Percentiles rank a stretch among this genome's conserved stretches.
Conservation (phyloP, 2,797 vertebrate genomes). For the Artibeus lituratus region DNA sequence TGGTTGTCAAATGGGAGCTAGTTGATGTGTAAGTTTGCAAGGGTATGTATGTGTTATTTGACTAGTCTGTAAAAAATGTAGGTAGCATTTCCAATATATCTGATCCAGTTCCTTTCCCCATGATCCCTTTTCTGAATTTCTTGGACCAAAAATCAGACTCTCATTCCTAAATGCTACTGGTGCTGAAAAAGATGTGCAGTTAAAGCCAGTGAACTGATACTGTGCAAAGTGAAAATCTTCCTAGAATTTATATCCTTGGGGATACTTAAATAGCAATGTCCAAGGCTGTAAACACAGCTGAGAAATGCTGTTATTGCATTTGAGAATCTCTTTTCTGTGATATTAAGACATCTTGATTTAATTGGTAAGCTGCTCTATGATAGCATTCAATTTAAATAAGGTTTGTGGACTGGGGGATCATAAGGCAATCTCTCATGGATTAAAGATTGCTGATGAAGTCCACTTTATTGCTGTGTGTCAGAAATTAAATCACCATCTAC, state of each 20-base stretch:
- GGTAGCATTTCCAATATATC: not conserved
- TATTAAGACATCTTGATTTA: conserved; percentile 74
- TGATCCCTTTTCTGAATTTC: not conserved
- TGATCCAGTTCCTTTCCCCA: not conserved
- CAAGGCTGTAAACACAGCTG: conserved; percentile 65
- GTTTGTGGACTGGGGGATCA: conserved; percentile 58
- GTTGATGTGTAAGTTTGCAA: not conserved
- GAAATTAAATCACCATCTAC: conserved; percentile 62
- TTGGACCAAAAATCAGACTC: not conserved
- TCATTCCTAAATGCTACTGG: not conserved
- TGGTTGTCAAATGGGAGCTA: not conserved
- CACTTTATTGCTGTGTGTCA: conserved; percentile 31
- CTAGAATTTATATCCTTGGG: conserved; percentile 69
- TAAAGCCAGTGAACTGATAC: conserved; percentile 70
- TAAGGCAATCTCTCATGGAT: conserved; percentile 41
- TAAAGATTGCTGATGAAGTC: conserved; percentile 56
- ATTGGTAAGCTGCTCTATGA: conserved; percentile 70
- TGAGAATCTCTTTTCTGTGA: conserved; percentile 70
- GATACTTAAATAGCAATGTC: conserved; percentile 60
- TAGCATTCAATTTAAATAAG: conserved; percentile 69
- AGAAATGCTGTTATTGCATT: conserved; percentile 66
- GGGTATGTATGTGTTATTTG: not conserved
- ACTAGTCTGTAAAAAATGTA: not conserved
- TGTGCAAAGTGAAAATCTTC: conserved; percentile 69
- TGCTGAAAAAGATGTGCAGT: conserved; percentile 34